These are phyloP conservation scores for Scophthalmus maximus DNA, from an alignment of 2,113 vertebrate species.

Conservation along the genomic window DNA sequence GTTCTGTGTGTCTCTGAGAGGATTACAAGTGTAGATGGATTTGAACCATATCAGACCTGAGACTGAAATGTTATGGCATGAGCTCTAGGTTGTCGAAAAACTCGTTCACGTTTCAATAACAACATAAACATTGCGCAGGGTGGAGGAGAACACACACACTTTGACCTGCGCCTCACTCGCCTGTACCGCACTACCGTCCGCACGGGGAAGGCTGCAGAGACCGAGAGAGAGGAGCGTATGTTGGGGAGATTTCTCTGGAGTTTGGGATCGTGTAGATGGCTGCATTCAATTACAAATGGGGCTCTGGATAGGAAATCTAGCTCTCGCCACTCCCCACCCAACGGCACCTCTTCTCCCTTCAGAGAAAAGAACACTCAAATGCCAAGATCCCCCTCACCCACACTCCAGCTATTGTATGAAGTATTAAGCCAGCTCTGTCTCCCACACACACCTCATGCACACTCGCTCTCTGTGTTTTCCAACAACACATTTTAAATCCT, in stretches of 20 bases:
- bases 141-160: slow-evolving; percentile 30
- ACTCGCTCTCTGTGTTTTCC: slow-evolving; percentile 31
- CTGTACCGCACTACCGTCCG: slow-evolving; percentile 9
- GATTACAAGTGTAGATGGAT: slow-evolving; percentile 65
- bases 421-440: slow-evolving; percentile 51
- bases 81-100: slow-evolving; percentile 34
- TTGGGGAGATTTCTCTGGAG: slow-evolving; percentile 47
- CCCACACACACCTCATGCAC: slow-evolving; percentile 41
- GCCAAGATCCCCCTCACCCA: slow-evolving; percentile 66
- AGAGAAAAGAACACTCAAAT: slow-evolving; percentile 45
- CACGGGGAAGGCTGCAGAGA: slow-evolving; percentile 1
- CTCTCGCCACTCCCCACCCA: slow-evolving; percentile 35
- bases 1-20: slow-evolving; percentile 55
- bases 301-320: slow-evolving; percentile 58
- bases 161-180: slow-evolving; percentile 5
- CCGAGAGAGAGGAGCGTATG: slow-evolving; percentile 37
- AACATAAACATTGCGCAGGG: slow-evolving; percentile 26
- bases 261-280: too few relatives aligned
- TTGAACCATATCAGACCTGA: slow-evolving; percentile 52
- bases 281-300: slow-evolving; percentile 71
- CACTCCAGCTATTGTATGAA: slow-evolving; percentile 57
- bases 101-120: slow-evolving; percentile 38
- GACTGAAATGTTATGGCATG: slow-evolving; percentile 56
- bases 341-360: slow-evolving; percentile 53
- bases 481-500: slow-evolving; percentile 44